Evolutionary conservation across 2,797 vertebrate species (phyloP).

Genomic region (Mastacembelus armatus): DNA sequence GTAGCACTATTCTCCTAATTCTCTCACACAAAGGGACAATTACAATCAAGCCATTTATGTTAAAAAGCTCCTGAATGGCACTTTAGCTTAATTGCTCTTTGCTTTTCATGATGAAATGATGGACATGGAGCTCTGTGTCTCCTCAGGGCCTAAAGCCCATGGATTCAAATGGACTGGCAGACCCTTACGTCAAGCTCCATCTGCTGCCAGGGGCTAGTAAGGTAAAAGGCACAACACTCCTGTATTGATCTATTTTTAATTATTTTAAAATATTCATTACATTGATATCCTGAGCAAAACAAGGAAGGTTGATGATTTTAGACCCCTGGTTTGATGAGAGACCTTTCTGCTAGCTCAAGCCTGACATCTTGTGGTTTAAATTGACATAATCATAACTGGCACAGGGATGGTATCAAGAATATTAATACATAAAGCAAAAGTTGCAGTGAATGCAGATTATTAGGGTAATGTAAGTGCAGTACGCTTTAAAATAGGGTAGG

Average conservation of each 20-base stretch:
- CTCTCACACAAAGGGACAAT: conserved; percentile 53
- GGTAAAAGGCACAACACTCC: conserved; percentile 77
- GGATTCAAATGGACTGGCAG: conserved; percentile 97
- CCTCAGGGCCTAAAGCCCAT: conserved; percentile 95
- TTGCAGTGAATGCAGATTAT: neutral
- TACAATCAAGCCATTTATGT: conserved; percentile 58
- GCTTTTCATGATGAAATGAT: conserved; percentile 36
- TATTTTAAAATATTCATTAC: conserved; percentile 35
- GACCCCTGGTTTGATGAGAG: conserved; percentile 10
- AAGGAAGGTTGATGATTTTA: conserved; percentile 18
- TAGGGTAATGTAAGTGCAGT: neutral
- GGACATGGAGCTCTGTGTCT: conserved; percentile 32
- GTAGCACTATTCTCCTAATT: conserved; percentile 71
- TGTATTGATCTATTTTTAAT: conserved; percentile 29
- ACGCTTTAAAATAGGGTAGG: neutral
- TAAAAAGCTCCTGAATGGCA: conserved; percentile 63
- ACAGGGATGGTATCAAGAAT: neutral
- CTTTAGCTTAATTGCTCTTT: conserved; percentile 56
- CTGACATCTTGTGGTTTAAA: conserved; percentile 77
- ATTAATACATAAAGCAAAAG: neutral
- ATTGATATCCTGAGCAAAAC: conserved; percentile 22
- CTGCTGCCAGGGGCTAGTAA: conserved; percentile 97
- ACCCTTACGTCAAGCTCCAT: conserved; percentile 96
- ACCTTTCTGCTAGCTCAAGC: conserved; percentile 58
- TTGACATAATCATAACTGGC: neutral